These are phyloP conservation scores for Lagria hirta DNA, from an alignment of 2,888 invertebrate genomes.

Conservation along the genomic window DNA sequence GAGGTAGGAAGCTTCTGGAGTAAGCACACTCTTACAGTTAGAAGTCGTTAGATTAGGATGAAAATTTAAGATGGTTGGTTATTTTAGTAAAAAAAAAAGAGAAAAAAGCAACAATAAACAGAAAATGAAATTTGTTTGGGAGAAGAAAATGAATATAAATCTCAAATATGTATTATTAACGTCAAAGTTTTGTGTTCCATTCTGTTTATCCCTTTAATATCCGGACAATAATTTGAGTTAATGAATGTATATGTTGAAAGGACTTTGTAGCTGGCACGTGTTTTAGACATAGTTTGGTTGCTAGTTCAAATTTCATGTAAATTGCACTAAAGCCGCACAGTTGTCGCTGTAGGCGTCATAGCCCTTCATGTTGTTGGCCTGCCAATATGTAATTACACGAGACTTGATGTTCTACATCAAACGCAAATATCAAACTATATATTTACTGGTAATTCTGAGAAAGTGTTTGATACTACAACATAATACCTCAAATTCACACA, in stretches of 20 bases:
- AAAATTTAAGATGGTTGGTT: constrained; percentile 25
- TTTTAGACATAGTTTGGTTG: constrained; percentile 20
- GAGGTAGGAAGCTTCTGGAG: constrained; percentile 18
- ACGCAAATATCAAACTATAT: too few species aligned
- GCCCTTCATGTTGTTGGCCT: constrained; percentile 12
- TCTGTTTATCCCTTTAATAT: constrained; percentile 1
- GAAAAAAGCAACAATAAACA: too few species aligned
- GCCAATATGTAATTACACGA: too few species aligned
- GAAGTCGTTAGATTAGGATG: constrained; percentile 33
- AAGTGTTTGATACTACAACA: too few species aligned
- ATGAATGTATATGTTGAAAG: background rate
- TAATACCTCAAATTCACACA: too few species aligned
- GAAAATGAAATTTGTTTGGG: too few species aligned
- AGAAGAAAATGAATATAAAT: too few species aligned
- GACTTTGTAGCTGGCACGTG: constrained; percentile 27
- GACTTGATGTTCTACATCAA: too few species aligned
- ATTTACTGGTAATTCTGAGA: too few species aligned
- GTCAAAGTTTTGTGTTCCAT: background rate
- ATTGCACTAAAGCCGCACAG: constrained; percentile 26
- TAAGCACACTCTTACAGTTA: constrained; percentile 29
- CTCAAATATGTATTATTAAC: too few species aligned
- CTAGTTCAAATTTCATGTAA: constrained; percentile 32
- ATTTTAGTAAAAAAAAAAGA: too few species aligned
- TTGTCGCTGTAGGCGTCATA: constrained; percentile 20
- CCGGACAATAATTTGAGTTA: background rate